Percentiles rank a stretch among this genome's conserved stretches.
phyloP scores from a whole-genome alignment of 2,797 vertebrate genomes.

The Poeciliopsis turneri region DNA sequence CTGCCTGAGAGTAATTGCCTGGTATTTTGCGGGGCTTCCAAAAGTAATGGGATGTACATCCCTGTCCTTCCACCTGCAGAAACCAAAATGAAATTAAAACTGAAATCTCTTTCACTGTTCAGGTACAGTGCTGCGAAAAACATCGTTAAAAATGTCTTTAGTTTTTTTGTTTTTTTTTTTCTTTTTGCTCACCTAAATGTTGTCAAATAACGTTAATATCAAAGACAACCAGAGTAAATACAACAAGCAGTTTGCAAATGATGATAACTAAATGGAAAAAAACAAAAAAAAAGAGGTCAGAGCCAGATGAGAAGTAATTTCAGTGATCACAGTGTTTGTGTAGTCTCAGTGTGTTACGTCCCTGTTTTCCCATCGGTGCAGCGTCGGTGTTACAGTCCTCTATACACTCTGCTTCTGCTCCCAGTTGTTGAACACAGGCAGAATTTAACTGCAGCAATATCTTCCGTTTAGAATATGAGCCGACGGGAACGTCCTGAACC shows the following conservation, averaged over 20 bases:
- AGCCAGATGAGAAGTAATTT: not conserved
- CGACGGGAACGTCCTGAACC: not conserved
- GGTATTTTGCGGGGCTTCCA: not conserved
- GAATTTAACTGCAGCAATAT: not conserved
- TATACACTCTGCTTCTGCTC: not conserved
- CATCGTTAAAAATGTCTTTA: not conserved
- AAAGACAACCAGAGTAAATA: not conserved
- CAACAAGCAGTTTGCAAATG: not conserved
- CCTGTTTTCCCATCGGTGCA: too few species aligned
- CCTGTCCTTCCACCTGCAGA: not conserved
- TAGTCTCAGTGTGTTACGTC: not conserved
- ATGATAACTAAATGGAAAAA: not conserved
- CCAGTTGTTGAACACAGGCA: not conserved
- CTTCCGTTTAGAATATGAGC: not conserved
- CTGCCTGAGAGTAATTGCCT: not conserved
- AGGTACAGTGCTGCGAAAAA: not conserved
- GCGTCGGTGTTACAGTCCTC: not conserved
- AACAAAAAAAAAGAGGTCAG: not conserved
- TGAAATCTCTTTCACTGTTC: not conserved
- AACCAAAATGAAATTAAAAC: not conserved
- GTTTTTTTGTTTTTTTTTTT: not conserved
- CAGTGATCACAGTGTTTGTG: not conserved
- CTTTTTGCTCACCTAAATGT: not conserved
- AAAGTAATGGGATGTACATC: not conserved
- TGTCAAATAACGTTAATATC: not conserved